Percentiles rank a stretch among this genome's conserved stretches.
phyloP scores from a whole-genome alignment of 2,888 invertebrate species.

The Hypena proboscidalis region DNA sequence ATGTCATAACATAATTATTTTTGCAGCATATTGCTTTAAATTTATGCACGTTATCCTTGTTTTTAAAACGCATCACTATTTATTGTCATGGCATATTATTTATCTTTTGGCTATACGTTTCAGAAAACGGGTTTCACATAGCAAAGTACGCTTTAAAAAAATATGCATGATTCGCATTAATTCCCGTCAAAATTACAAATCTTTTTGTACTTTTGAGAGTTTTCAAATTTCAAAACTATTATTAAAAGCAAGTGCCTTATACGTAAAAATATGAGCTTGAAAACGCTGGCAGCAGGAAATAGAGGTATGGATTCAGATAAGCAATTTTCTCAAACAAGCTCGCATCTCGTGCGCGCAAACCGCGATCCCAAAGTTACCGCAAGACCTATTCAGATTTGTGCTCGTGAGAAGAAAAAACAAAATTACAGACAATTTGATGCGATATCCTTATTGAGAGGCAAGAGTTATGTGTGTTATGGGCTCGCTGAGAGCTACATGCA shows the following conservation, averaged over 20 bases:
- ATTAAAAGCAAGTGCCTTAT: too few relatives aligned
- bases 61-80: too few relatives aligned
- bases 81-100: too few relatives aligned
- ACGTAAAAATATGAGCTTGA: conserved; percentile 51
- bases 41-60: too few relatives aligned
- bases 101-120: too few relatives aligned
- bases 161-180: too few relatives aligned
- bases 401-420: conserved; percentile 80
- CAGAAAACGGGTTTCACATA: too few relatives aligned
- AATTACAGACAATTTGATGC: conserved; percentile 81
- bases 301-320: conserved; percentile 66
- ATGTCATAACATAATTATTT: too few relatives aligned
- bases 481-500: conserved; percentile 10
- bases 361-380: conserved; percentile 51
- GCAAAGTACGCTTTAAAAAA: too few relatives aligned
- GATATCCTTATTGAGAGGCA: conserved; percentile 78
- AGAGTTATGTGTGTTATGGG: conserved; percentile 67
- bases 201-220: too few relatives aligned
- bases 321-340: conserved; percentile 69
- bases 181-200: too few relatives aligned
- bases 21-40: too few relatives aligned
- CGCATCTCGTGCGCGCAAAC: conserved; percentile 67
- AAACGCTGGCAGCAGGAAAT: conserved; percentile 50
- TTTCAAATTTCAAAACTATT: conserved; percentile 14
- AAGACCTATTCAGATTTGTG: conserved; percentile 64